phyloP scores from a whole-genome alignment of 2,888 invertebrate species.

The Luperina nickerlii region DNA sequence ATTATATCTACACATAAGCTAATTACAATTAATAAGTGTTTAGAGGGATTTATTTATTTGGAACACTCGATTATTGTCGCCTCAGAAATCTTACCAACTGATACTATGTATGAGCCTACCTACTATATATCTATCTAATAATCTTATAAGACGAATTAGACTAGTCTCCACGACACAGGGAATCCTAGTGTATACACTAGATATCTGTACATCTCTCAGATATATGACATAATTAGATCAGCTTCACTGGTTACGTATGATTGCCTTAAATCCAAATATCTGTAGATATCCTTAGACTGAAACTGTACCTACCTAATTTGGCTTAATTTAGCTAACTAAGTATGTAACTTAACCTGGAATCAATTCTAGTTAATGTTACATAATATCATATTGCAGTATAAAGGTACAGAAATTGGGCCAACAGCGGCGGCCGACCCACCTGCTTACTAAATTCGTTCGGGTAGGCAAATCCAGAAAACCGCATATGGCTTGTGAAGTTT shows the following conservation, averaged over 20 bases:
- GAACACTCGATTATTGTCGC: no score
- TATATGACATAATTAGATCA: constrained; percentile 28
- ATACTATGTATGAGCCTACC: background rate
- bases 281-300: constrained; percentile 35
- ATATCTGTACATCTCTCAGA: constrained; percentile 8
- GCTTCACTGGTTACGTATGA: constrained; percentile 21
- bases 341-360: constrained; percentile 65
- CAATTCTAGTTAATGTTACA: constrained; percentile 69
- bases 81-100: background rate
- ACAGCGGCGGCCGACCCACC: constrained; percentile 63
- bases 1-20: constrained; percentile 1
- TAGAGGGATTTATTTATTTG: background rate
- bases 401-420: constrained; percentile 70
- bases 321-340: constrained; percentile 58
- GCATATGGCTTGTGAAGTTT: constrained; percentile 82
- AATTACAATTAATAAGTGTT: background rate
- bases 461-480: constrained; percentile 80
- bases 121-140: background rate
- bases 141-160: background rate
- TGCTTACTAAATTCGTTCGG: constrained; percentile 74
- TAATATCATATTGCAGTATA: constrained; percentile 73
- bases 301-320: constrained; percentile 41
- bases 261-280: constrained; percentile 24
- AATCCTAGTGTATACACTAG: background rate
- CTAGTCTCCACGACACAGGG: background rate